Evolutionary conservation across 2,797 vertebrate species (phyloP).

Genomic region (Champsocephalus gunnari): DNA sequence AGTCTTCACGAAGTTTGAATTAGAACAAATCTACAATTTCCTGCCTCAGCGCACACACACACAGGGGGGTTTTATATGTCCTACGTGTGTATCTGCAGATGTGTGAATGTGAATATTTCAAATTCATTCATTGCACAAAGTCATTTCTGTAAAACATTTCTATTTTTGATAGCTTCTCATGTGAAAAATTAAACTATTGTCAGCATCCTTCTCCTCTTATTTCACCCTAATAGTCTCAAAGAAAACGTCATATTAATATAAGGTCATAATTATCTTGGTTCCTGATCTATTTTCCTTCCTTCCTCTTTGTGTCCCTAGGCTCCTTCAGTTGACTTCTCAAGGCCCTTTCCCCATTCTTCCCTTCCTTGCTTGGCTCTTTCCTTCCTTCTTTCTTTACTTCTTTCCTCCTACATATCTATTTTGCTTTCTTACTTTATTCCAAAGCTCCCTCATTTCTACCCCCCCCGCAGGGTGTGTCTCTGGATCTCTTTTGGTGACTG

Average conservation of each 20-base stretch:
- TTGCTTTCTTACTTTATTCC: background rate
- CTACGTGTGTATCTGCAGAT: background rate
- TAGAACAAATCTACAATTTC: too few species aligned
- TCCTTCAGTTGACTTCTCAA: too few species aligned
- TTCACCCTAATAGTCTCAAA: too few species aligned
- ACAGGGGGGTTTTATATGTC: too few species aligned
- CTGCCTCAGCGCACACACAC: too few species aligned
- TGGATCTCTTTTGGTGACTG: conserved; percentile 44
- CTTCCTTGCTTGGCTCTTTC: background rate
- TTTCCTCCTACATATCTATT: background rate
- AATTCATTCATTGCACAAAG: background rate
- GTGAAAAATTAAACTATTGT: background rate
- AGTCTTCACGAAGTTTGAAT: too few species aligned
- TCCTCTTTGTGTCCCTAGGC: too few species aligned
- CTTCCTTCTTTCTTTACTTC: background rate
- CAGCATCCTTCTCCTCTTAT: too few species aligned
- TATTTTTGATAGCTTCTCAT: background rate
- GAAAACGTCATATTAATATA: too few species aligned
- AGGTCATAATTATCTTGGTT: too few species aligned
- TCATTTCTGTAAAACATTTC: background rate
- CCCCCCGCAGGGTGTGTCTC: conserved; percentile 54
- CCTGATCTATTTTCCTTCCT: too few species aligned
- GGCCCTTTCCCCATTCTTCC: too few species aligned
- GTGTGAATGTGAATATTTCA: background rate
- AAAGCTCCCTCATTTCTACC: background rate